A percentile compares a stretch with the other conserved stretches of the same genome.
Evolutionary conservation across 1,140 invertebrate genomes (phyloP).

Genomic region (Ceratina australensis): DNA sequence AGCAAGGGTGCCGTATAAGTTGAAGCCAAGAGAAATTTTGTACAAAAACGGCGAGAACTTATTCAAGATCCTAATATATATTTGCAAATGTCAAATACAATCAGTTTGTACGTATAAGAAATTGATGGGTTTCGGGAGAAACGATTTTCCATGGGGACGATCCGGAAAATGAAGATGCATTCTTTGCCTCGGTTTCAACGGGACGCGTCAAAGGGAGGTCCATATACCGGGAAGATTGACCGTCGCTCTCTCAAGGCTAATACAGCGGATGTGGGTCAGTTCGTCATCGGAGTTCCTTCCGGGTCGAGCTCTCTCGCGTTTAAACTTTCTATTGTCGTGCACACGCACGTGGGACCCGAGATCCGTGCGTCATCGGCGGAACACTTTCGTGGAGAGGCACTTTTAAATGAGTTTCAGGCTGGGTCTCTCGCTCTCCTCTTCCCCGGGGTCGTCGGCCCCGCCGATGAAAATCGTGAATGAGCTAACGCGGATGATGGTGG

Average conservation of each 20-base stretch:
- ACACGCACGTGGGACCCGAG: conserved; percentile 30
- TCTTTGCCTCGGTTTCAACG: no score
- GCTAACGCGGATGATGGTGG: neutral
- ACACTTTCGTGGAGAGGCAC: conserved; percentile 66
- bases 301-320: conserved; percentile 66
- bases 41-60: no score
- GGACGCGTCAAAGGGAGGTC: neutral
- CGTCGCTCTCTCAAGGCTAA: conserved; percentile 35
- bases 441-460: conserved; percentile 20
- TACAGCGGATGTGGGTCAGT: conserved; percentile 70
- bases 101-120: no score
- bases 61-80: no score
- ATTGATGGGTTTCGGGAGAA: no score
- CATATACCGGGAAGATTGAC: neutral
- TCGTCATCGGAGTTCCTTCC: conserved; percentile 71
- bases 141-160: no score
- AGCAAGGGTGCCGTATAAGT: no score
- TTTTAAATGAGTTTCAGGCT: conserved; percentile 35
- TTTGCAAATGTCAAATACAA: no score
- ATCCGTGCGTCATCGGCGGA: conserved; percentile 60
- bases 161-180: no score
- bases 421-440: no score
- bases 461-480: conserved; percentile 22
- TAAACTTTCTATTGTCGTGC: conserved; percentile 75
- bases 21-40: no score